These are phyloP conservation scores for Orchesella flavescens DNA, from an alignment of 2,888 invertebrate species.

Conservation along the genomic window DNA sequence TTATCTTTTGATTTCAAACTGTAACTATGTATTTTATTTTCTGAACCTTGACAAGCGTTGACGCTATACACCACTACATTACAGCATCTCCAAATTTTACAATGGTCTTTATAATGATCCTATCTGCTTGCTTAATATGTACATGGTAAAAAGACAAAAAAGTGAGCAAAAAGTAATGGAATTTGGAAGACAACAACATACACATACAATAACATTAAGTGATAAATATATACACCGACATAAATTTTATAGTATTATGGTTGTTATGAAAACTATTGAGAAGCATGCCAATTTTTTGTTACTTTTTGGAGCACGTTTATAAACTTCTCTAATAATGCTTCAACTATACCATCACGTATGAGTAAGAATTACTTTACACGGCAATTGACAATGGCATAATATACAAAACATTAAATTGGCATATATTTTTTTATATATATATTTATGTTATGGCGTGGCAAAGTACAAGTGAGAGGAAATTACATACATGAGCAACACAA, in stretches of 20 bases:
- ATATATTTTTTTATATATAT: too few species aligned
- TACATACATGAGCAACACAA: not conserved
- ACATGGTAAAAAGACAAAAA: not conserved
- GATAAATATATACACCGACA: not conserved
- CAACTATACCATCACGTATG: too few species aligned
- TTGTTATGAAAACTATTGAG: too few species aligned
- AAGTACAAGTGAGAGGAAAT: not conserved
- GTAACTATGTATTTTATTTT: too few species aligned
- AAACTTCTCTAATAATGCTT: too few species aligned
- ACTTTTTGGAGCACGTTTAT: too few species aligned
- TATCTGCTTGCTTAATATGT: not conserved
- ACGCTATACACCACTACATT: not conserved
- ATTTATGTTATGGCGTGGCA: too few species aligned
- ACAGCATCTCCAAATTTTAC: not conserved
- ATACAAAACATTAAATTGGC: too few species aligned
- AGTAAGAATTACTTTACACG: too few species aligned
- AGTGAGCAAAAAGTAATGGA: constrained; percentile 19
- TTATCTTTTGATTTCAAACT: not conserved
- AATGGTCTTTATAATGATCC: not conserved
- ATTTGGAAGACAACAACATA: constrained; percentile 7
- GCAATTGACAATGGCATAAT: too few species aligned
- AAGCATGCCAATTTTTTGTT: too few species aligned
- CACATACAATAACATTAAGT: too few species aligned
- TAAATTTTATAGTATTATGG: not conserved
- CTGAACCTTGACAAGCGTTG: not conserved